Conservation (phyloP, 2,797 vertebrate species). For the Mormyrus proboscirostris region DNA sequence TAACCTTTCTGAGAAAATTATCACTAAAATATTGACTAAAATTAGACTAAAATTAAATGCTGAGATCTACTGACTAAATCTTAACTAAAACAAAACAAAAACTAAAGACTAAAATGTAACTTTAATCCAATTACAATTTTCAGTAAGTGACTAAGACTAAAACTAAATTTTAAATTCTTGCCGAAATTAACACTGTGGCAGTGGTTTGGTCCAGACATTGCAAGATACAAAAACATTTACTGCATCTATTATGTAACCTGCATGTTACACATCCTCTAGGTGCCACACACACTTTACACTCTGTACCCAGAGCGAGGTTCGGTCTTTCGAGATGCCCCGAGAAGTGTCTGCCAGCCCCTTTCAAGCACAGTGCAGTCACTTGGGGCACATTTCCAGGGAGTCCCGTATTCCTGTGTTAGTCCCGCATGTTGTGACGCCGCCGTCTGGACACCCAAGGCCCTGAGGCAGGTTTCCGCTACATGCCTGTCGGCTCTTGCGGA, state of each 20-base stretch:
- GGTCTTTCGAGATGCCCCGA: background rate
- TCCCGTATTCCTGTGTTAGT: background rate
- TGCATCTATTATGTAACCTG: background rate
- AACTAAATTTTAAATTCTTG: too few species aligned
- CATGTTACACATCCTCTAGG: background rate
- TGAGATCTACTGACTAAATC: too few species aligned
- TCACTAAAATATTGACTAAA: too few species aligned
- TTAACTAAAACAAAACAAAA: too few species aligned
- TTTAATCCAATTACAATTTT: too few species aligned
- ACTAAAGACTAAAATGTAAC: too few species aligned
- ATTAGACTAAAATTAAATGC: too few species aligned
- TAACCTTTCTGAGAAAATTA: too few species aligned
- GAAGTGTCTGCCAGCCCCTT: background rate
- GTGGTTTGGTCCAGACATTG: background rate
- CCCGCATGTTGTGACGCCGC: background rate
- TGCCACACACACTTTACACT: background rate
- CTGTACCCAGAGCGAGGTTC: background rate
- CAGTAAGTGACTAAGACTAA: too few species aligned
- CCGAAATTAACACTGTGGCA: background rate
- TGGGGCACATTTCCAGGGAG: background rate
- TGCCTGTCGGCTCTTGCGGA: background rate
- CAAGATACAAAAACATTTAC: background rate
- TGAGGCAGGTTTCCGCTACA: background rate
- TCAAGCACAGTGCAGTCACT: background rate
- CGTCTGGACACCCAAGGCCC: background rate